Evolutionary conservation across 2,888 invertebrate species (phyloP).

Genomic region (Ochropacha duplaris): DNA sequence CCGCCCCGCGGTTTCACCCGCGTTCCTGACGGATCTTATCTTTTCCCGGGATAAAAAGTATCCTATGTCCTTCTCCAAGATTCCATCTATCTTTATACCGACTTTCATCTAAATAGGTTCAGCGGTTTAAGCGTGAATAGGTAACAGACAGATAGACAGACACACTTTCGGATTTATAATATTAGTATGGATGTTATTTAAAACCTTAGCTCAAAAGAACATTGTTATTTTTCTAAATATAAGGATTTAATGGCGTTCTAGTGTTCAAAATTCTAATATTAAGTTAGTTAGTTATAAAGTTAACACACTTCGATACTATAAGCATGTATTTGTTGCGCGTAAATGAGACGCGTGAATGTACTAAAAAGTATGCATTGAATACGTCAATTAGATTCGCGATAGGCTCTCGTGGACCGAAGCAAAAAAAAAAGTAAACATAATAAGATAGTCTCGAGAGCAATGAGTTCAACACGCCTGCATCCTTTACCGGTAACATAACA

Average conservation of each 20-base stretch:
- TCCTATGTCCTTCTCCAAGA: too few species aligned
- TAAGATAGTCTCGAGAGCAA: slow-evolving; percentile 1
- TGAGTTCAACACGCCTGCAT: slow-evolving; percentile 8
- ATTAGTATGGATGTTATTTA: not conserved
- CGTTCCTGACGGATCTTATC: too few species aligned
- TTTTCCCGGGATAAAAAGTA: too few species aligned
- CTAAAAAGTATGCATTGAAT: not conserved
- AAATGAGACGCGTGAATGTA: not conserved
- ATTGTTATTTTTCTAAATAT: too few species aligned
- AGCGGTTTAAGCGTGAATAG: too few species aligned
- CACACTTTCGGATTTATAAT: too few species aligned
- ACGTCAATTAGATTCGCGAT: not conserved
- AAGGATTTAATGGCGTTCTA: not conserved
- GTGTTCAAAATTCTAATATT: not conserved
- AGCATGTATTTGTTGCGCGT: not conserved
- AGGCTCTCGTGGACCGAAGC: not conserved
- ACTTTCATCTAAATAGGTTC: too few species aligned
- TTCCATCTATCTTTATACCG: too few species aligned
- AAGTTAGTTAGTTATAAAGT: too few species aligned
- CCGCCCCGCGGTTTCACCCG: too few species aligned
- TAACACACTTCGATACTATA: not conserved
- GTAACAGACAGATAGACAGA: too few species aligned
- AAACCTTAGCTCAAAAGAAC: too few species aligned
- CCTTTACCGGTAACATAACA: slow-evolving; percentile 4
- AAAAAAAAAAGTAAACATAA: not conserved